phyloP scores from a whole-genome alignment of 2,797 vertebrate species.

The Sebastolobus altivelis region DNA sequence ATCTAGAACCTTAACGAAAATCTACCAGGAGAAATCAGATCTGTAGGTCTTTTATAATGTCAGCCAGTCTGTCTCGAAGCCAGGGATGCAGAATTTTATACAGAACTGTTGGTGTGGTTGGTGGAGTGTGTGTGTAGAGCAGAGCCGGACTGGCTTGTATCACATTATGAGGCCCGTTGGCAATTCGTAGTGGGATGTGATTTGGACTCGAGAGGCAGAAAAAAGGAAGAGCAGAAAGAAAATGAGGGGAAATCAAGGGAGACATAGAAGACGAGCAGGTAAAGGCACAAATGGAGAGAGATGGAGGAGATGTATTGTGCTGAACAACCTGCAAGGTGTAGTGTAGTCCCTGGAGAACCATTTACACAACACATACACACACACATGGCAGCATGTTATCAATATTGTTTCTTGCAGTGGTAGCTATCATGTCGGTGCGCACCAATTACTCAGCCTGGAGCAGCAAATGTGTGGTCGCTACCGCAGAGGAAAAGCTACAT shows the following conservation, averaged over 20 bases:
- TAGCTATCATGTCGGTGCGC: slow-evolving; percentile 58
- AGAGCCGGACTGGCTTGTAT: slow-evolving; percentile 21
- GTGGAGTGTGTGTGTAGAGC: background rate
- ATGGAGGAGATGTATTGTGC: slow-evolving; percentile 13
- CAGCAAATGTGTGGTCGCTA: slow-evolving; percentile 57
- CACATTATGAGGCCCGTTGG: slow-evolving; percentile 31
- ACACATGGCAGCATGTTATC: slow-evolving; percentile 61
- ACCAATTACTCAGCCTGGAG: slow-evolving; percentile 73
- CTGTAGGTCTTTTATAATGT: background rate
- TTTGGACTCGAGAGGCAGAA: slow-evolving; percentile 12
- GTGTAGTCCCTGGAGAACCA: slow-evolving; percentile 53
- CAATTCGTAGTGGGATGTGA: slow-evolving; percentile 7
- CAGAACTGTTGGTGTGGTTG: background rate
- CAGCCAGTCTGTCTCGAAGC: background rate
- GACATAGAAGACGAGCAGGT: slow-evolving; percentile 11
- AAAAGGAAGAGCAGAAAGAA: background rate
- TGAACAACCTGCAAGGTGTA: slow-evolving; percentile 52
- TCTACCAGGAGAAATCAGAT: background rate
- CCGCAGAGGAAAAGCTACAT: slow-evolving; percentile 57
- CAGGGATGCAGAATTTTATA: slow-evolving; percentile 1
- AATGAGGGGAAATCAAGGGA: background rate
- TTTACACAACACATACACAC: slow-evolving; percentile 37
- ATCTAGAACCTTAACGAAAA: background rate
- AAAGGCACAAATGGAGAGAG: slow-evolving; percentile 27
- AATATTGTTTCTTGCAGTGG: slow-evolving; percentile 68